Percentiles rank a stretch among this genome's conserved stretches.
Conservation (phyloP, 2,888 invertebrate species). For the Agrypnus murinus region DNA sequence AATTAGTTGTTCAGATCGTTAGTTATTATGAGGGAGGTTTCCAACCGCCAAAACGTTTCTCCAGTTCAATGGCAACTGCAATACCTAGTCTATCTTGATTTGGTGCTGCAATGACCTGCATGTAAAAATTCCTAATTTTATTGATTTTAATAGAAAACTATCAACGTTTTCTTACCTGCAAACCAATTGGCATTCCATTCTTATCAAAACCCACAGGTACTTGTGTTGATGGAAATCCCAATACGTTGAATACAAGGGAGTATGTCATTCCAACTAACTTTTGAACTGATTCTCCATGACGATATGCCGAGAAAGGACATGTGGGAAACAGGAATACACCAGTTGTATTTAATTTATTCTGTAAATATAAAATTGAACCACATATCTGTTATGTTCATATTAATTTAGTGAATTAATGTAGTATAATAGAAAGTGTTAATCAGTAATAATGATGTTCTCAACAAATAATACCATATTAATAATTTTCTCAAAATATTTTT, state of each 20-base stretch:
- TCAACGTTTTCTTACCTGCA: conserved; percentile 79
- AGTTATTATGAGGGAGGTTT: conserved; percentile 71
- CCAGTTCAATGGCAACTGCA: conserved; percentile 86
- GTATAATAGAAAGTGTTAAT: no score
- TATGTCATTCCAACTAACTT: conserved; percentile 78
- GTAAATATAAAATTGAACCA: conserved; percentile 50
- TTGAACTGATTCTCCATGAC: conserved; percentile 77
- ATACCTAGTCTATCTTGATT: conserved; percentile 87
- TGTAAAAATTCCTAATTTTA: no score
- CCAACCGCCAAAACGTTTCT: conserved; percentile 90
- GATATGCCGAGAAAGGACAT: conserved; percentile 78
- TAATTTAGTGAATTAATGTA: no score
- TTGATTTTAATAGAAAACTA: no score
- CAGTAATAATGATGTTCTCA: no score
- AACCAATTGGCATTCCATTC: conserved; percentile 81
- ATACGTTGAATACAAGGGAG: conserved; percentile 80
- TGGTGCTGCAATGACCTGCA: conserved; percentile 80
- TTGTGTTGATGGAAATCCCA: conserved; percentile 84
- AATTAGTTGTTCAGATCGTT: no score
- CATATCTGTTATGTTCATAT: conserved; percentile 12
- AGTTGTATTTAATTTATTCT: conserved; percentile 78
- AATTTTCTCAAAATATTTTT: no score
- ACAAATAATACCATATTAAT: no score
- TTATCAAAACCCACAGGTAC: conserved; percentile 80
- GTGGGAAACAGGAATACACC: conserved; percentile 86